Base-by-base conservation (phyloP, 2,888 invertebrate species). In the Cosmorhoe ocellata region DNA sequence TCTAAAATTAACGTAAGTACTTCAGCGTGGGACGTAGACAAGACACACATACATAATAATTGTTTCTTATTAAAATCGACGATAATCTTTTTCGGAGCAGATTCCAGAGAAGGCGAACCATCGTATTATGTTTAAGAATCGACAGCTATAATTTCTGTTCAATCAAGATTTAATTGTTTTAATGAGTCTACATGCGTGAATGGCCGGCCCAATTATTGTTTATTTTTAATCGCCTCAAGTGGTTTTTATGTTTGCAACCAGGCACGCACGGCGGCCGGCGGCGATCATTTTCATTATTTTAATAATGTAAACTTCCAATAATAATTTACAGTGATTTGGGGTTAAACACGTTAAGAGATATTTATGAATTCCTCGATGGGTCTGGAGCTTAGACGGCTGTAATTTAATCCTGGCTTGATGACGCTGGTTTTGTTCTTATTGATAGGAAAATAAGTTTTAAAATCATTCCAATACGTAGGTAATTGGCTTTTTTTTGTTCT, bases 131-230 rank as follows among this genome's bases (percentile, higher is more conserved):
- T 86, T 86, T 79, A 83, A 87, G 80, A 88, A 89, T 90, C 90
- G 90, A 90, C 90, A 90, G 89, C 89, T 90, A 90, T 90, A 90
- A 90, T 90, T 90, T 90, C 79, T 84, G 90, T 90, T 89, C 90
- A 90, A 90, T 90, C 90, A 90, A 90, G 90, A 90, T 90, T 90
- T 90, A 90, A 90, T 90, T 90, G 90, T 90, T 90, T 90, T 90
- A 90, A 90, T 90, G 90, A 90, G 89, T 74, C 86, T 78, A 76
- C 89, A 89, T 90, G 90, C 90, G 90, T 90, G 90, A 90, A 90
- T 88, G 82, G 88, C 77, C 88, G 86, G 84, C 76, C 85, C 90
- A 90, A 90, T 90, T 90, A 90, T 88, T 90, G 90, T 90, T 90
- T 90, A 90, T 90, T 90, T 90, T 90, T 90, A 90, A 90, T 90